These are phyloP conservation scores for Drosophila trapezifrons DNA, from an alignment of 1,140 invertebrate genomes.

Conservation along the genomic window DNA sequence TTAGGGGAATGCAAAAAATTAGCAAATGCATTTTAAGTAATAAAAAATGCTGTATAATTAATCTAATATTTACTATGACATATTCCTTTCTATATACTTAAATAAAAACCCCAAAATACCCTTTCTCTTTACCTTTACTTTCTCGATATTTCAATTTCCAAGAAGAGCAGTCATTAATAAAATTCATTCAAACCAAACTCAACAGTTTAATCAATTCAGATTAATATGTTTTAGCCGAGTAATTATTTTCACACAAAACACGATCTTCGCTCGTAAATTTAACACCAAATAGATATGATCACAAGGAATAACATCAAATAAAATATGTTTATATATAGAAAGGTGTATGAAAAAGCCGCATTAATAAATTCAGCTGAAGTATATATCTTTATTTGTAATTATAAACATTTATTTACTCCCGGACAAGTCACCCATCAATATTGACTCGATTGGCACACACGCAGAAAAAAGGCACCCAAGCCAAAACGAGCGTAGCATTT, in stretches of 20 bases:
- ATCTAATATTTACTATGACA: no score
- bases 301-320: background rate
- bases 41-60: background rate
- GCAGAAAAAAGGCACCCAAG: constrained; percentile 15
- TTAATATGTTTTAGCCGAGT: background rate
- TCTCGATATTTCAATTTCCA: background rate
- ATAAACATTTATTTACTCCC: constrained; percentile 15
- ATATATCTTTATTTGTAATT: constrained; percentile 3
- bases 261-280: background rate
- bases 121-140: background rate
- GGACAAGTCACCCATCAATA: constrained; percentile 15
- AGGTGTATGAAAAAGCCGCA: background rate
- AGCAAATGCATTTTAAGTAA: constrained; percentile 4
- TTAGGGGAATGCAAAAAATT: constrained; percentile 11
- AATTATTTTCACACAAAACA: constrained; percentile 6
- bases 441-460: constrained; percentile 6
- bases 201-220: background rate
- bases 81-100: no score
- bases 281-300: background rate
- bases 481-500: constrained; percentile 16
- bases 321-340: constrained; percentile 6
- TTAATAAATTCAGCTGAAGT: constrained; percentile 3
- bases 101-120: background rate
- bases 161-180: background rate
- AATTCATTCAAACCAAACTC: background rate